Conservation (phyloP, 2,888 invertebrate genomes). For the Ramazzottius varieornatus region DNA sequence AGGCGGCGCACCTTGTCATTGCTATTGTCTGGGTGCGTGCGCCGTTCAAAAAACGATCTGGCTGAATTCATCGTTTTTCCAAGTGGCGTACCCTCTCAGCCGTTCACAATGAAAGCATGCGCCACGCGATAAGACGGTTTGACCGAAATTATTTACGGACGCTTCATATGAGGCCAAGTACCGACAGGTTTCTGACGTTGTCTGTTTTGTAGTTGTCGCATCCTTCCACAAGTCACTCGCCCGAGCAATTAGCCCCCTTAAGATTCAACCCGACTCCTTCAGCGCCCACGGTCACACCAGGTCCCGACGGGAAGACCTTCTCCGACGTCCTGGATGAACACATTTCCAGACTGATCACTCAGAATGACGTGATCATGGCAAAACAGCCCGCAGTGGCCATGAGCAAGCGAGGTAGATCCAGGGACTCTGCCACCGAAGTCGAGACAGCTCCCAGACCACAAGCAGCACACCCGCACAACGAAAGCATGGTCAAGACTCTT, state of each 20-base stretch:
- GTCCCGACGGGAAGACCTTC: not conserved
- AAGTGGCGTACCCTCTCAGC: too few relatives aligned
- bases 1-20: too few relatives aligned
- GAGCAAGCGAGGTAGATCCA: not conserved
- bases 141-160: too few relatives aligned
- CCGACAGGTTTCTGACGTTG: too few relatives aligned
- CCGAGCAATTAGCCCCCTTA: not conserved
- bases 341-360: not conserved
- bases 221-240: not conserved
- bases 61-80: too few relatives aligned
- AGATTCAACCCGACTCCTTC: not conserved
- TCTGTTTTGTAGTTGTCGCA: too few relatives aligned
- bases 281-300: not conserved
- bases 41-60: too few relatives aligned
- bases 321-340: constrained; percentile 1
- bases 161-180: too few relatives aligned
- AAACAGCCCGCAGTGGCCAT: not conserved
- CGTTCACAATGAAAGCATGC: too few relatives aligned
- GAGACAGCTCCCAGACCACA: not conserved
- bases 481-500: not conserved
- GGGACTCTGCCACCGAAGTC: not conserved
- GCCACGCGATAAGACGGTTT: too few relatives aligned
- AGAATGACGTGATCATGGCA: not conserved
- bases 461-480: not conserved
- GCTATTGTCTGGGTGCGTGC: too few relatives aligned